These are phyloP conservation scores for Zaprionus kolodkinae DNA, from an alignment of 1,140 invertebrate genomes.

Conservation along the genomic window DNA sequence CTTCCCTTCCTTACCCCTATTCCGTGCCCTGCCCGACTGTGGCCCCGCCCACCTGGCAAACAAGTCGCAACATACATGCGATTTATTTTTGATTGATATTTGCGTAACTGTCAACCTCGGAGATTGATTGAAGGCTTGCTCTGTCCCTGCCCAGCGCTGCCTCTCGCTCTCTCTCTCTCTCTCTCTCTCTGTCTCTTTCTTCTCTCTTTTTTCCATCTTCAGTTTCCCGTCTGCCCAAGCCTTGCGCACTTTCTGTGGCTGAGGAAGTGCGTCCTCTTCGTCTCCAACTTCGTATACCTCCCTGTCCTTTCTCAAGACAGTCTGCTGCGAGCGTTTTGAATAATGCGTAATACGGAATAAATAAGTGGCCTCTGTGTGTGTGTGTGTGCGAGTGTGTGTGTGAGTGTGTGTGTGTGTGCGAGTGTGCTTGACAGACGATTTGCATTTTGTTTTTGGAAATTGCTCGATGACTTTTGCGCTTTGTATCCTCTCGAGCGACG, in stretches of 20 bases:
- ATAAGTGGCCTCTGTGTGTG: slow-evolving; percentile 64
- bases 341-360: slow-evolving; percentile 76
- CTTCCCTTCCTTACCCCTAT: background rate
- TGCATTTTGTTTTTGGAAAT: slow-evolving; percentile 70
- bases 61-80: slow-evolving; percentile 75
- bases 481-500: slow-evolving; percentile 22
- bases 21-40: background rate
- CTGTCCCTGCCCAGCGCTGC: slow-evolving; percentile 5
- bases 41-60: slow-evolving; percentile 54
- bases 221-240: background rate
- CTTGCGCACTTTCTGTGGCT: slow-evolving; percentile 1
- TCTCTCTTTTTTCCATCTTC: background rate
- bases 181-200: background rate
- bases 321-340: slow-evolving; percentile 67
- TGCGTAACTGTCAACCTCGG: slow-evolving; percentile 76
- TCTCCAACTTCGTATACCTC: background rate
- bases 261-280: slow-evolving; percentile 27
- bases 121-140: slow-evolving; percentile 77
- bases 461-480: slow-evolving; percentile 51
- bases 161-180: background rate
- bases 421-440: slow-evolving; percentile 70
- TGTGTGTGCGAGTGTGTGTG: slow-evolving; percentile 7
- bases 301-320: background rate
- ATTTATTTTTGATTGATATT: slow-evolving; percentile 81
- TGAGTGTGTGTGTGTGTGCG: background rate